Conservation (phyloP, 2,888 invertebrate species). For the Tricholauxania praeusta region DNA sequence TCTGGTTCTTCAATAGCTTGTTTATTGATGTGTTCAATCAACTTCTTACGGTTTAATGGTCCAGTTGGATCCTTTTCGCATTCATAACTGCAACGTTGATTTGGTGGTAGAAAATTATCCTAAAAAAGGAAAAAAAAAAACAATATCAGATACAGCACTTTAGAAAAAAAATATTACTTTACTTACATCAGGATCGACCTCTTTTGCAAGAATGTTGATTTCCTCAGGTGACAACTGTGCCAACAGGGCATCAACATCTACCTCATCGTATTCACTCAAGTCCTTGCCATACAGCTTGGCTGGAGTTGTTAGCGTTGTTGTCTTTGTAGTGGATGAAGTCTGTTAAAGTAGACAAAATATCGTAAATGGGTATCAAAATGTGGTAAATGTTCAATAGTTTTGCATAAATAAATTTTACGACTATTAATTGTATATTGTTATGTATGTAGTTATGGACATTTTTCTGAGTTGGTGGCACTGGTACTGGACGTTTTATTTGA, state of each 20-base stretch:
- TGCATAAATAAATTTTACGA: neutral
- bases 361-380: neutral
- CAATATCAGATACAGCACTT: neutral
- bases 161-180: neutral
- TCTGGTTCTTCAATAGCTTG: conserved; percentile 98
- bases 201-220: conserved; percentile 96
- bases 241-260: conserved; percentile 95
- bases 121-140: conserved; percentile 62
- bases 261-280: conserved; percentile 90
- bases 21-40: conserved; percentile 97
- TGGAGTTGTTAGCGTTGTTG: conserved; percentile 90
- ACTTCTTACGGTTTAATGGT: conserved; percentile 92
- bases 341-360: conserved; percentile 67
- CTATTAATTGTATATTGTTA: neutral
- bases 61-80: conserved; percentile 97
- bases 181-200: conserved; percentile 99
- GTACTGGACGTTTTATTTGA: conserved; percentile 58
- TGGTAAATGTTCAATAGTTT: neutral
- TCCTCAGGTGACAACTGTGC: conserved; percentile 95
- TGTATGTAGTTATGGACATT: neutral
- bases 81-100: conserved; percentile 95
- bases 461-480: conserved; percentile 55
- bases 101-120: conserved; percentile 97
- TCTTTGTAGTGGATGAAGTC: conserved; percentile 91
- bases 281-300: conserved; percentile 92